Conservation (phyloP, 2,888 invertebrate genomes). For the Spilarctia lutea region DNA sequence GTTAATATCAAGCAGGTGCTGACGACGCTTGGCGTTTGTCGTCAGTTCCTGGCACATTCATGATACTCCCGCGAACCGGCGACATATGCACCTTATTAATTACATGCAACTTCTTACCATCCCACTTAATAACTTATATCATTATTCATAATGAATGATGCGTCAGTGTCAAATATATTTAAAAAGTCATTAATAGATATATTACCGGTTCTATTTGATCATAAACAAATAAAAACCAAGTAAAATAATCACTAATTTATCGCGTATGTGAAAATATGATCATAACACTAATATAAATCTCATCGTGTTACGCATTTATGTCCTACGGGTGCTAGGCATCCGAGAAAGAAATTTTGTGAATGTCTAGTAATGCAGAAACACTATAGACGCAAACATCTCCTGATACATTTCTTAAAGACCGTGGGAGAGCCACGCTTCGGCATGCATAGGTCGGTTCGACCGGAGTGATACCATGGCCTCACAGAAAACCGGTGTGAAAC, state of each 20-base stretch:
- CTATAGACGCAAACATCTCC: background rate
- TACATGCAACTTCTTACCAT: conserved; percentile 31
- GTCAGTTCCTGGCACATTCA: conserved; percentile 46
- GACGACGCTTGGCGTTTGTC: conserved; percentile 40
- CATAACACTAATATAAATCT: background rate
- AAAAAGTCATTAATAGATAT: background rate
- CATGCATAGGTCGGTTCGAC: too few relatives aligned
- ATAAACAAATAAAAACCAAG: too few relatives aligned
- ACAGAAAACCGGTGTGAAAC: too few relatives aligned
- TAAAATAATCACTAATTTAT: background rate
- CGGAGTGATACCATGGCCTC: too few relatives aligned
- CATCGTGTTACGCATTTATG: background rate
- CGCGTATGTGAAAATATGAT: background rate
- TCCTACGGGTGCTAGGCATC: background rate
- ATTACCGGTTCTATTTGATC: background rate
- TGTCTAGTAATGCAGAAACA: background rate
- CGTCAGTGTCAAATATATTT: conserved; percentile 4
- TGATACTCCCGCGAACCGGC: conserved; percentile 31
- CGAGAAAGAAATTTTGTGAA: background rate
- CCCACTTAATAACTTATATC: conserved; percentile 36
- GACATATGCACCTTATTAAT: conserved; percentile 52
- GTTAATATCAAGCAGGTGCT: conserved; percentile 50
- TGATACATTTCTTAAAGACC: background rate
- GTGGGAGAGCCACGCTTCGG: too few relatives aligned
- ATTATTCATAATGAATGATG: conserved; percentile 43